phyloP scores from a whole-genome alignment of 2,888 invertebrate species.

The Platycnemis pennipes region DNA sequence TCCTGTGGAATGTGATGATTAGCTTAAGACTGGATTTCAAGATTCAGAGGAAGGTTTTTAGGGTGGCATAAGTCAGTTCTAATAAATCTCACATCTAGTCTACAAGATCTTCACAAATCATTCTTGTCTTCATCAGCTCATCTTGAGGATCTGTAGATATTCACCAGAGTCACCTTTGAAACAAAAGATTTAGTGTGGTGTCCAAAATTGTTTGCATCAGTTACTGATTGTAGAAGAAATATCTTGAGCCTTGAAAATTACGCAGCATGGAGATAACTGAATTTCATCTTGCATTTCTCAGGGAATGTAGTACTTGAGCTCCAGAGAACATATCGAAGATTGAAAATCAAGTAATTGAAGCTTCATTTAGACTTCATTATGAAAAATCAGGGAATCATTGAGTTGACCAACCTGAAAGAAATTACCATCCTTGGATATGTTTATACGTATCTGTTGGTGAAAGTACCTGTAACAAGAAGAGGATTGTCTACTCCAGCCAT shows the following conservation, averaged over 20 bases:
- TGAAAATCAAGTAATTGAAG: neutral
- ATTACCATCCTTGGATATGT: too few relatives aligned
- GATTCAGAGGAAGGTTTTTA: neutral
- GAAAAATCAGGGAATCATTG: too few relatives aligned
- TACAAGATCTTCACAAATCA: neutral
- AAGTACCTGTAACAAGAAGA: neutral
- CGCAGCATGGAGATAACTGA: neutral
- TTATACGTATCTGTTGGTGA: too few relatives aligned
- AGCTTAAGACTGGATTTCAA: neutral
- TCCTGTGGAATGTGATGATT: constrained; percentile 27
- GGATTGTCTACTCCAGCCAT: neutral
- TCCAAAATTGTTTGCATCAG: neutral
- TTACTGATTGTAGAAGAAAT: neutral
- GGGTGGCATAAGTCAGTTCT: neutral
- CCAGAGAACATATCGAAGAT: neutral
- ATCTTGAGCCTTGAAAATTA: neutral
- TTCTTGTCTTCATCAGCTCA: neutral
- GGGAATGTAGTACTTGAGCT: neutral
- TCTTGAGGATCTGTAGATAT: neutral
- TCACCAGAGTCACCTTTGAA: neutral
- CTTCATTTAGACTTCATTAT: neutral
- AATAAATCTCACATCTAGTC: neutral
- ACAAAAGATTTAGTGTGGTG: neutral
- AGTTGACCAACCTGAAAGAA: too few relatives aligned
- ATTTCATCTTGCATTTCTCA: neutral